Evolutionary conservation across 2,888 invertebrate genomes (phyloP), one percentile per base, ranked within the genome.

Genomic region (Eudasyphora cyanicolor): DNA sequence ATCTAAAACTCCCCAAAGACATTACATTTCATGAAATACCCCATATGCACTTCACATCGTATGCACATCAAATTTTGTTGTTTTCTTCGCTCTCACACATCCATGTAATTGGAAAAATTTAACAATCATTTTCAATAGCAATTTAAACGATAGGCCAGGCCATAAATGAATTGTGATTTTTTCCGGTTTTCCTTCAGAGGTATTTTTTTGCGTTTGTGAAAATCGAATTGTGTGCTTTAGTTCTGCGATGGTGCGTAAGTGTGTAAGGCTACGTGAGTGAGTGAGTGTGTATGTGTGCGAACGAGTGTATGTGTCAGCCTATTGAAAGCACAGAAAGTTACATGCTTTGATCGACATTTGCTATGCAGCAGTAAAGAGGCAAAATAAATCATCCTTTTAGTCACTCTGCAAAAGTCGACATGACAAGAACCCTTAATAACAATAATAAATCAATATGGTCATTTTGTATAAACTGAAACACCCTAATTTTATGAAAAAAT

Each of bases 71-170:
- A 57, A 57, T 57, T 27, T 57, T 42, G 60, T 29, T 60, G 67
- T 67, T 67, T 67, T 67, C 67, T 67, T 35, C 67, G 67, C 67
- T 38, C 67, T 67, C 67, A 67, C 67, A 67, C 67, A 42, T 67
- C 67, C 67, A 67, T 67, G 67, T 67, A 67, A 67, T 67, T 67
- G 67, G 24, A 67, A 67, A n/a, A 67, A 38, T 64, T 82, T 35
- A 79, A 79, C 82, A 79, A 60, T 32, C 14, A 71, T 71, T 76
- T 75, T 79, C 73, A 79, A 79, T 69, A 76, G 67, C 79, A 79
- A 76, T 76, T 79, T 76, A 79, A 82, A 73, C 76, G 64, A 76
- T 71, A 82, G 77, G 62, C 74, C 76, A 67, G 8, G 32, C 6
- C 38, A 64, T 67, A 42, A 42, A 42, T 67, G 67, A 24, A 35